These are phyloP conservation scores for Drosophila atroscutellata DNA, from an alignment of 2,888 invertebrate genomes.

Conservation along the genomic window DNA sequence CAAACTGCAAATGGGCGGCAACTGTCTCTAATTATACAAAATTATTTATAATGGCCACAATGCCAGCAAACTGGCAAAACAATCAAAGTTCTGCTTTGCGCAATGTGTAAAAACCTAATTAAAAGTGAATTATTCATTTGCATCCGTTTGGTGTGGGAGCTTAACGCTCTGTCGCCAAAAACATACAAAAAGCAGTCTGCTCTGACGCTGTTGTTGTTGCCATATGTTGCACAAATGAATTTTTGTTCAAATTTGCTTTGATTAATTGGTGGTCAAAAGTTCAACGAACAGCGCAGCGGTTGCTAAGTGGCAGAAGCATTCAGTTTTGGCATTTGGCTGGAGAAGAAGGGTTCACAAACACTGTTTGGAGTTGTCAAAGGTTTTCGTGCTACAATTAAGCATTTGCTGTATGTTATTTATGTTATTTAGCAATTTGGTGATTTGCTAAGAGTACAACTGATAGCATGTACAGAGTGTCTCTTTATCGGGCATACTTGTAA, in stretches of 20 bases:
- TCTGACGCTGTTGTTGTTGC: conserved; percentile 47
- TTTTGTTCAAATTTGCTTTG: conserved; percentile 75
- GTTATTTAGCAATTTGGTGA: not conserved
- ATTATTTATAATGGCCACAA: conserved; percentile 76
- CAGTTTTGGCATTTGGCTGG: not conserved
- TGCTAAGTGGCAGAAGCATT: conserved; percentile 48
- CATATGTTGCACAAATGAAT: conserved; percentile 77
- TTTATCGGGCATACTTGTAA: not conserved
- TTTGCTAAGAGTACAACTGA: not conserved
- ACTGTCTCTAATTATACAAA: conserved; percentile 77
- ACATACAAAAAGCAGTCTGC: conserved; percentile 68
- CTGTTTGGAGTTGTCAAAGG: not conserved
- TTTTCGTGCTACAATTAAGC: not conserved
- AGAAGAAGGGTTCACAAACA: conserved; percentile 2
- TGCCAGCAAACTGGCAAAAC: conserved; percentile 23
- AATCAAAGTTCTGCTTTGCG: conserved; percentile 35
- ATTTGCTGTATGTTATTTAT: not conserved
- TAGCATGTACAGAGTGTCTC: not conserved
- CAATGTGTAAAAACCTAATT: conserved; percentile 75
- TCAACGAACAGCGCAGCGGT: conserved; percentile 66
- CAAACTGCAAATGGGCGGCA: conserved; percentile 62
- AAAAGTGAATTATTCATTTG: conserved; percentile 81
- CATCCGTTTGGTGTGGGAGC: conserved; percentile 51
- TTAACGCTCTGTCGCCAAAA: conserved; percentile 43
- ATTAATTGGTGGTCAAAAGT: conserved; percentile 81